Conservation (phyloP, 1,140 invertebrate genomes). For the Agraylea sexmaculata region DNA sequence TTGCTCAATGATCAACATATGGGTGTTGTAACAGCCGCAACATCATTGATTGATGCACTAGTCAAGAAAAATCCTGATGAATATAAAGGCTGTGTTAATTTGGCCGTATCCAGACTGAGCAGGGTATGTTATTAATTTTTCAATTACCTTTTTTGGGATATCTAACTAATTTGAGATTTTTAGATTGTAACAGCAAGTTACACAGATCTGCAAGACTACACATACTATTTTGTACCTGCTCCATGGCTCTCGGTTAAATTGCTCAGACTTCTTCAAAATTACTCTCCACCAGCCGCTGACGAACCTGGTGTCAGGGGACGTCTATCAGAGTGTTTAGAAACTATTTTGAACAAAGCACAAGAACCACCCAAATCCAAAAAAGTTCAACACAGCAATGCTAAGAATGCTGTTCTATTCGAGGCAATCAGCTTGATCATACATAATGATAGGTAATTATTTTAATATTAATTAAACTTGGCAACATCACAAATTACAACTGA, state of each 20-base stretch:
- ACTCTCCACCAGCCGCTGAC: conserved; percentile 90
- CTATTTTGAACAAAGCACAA: conserved; percentile 99
- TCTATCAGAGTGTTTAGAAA: conserved; percentile 96
- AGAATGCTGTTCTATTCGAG: conserved; percentile 99
- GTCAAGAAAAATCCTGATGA: conserved; percentile 98
- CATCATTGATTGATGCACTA: conserved; percentile 93
- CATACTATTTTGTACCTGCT: conserved; percentile 99
- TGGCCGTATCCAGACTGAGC: conserved; percentile 93
- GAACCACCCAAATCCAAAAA: conserved; percentile 99
- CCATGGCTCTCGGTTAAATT: conserved; percentile 99
- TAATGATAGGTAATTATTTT: conserved; percentile 64
- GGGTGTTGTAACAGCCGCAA: conserved; percentile 97
- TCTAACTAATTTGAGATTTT: conserved; percentile 19
- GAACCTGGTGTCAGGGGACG: conserved; percentile 90
- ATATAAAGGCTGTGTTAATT: conserved; percentile 96
- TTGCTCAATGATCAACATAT: conserved; percentile 98
- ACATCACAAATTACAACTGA: too few relatives aligned
- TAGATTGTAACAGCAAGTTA: conserved; percentile 96
- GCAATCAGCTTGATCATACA: conserved; percentile 99
- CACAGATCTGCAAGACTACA: conserved; percentile 98
- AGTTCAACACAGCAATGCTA: conserved; percentile 99
- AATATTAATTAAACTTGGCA: too few relatives aligned
- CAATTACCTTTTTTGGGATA: neutral
- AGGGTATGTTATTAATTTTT: conserved; percentile 47
- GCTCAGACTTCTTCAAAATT: conserved; percentile 92